Evolutionary conservation across 2,888 invertebrate genomes (phyloP).

Genomic region (Amphipoea lucens): DNA sequence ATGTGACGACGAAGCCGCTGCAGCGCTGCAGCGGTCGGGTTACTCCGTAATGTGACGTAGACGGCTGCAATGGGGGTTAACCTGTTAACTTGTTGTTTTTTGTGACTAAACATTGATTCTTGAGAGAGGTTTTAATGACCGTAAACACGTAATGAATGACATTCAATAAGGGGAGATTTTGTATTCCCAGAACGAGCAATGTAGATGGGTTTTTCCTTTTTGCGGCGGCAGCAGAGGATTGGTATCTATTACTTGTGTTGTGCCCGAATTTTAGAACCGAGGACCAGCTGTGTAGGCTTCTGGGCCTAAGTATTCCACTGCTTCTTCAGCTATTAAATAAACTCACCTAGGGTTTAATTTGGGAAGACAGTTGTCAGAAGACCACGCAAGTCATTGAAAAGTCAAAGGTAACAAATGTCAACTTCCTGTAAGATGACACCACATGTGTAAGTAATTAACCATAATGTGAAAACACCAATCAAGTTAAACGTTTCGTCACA

Average conservation of each 20-base stretch:
- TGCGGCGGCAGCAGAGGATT: not conserved
- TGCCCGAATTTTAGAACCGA: not conserved
- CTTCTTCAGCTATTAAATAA: not conserved
- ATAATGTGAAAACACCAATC: not conserved
- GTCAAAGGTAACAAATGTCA: conserved; percentile 20
- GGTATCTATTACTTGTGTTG: not conserved
- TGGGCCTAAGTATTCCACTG: not conserved
- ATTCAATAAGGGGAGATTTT: not conserved
- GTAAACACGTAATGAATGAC: not conserved
- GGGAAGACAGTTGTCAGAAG: not conserved
- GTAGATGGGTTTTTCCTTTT: not conserved
- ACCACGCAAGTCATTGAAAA: not conserved
- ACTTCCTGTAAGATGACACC: not conserved
- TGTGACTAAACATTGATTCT: conserved; percentile 25
- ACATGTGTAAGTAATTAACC: conserved; percentile 3
- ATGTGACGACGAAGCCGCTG: conserved; percentile 28
- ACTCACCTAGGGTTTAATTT: not conserved
- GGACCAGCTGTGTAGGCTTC: not conserved
- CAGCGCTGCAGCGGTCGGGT: conserved; percentile 34
- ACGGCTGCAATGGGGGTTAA: conserved; percentile 6
- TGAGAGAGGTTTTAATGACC: not conserved
- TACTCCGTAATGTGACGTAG: conserved; percentile 27
- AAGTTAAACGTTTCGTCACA: not conserved
- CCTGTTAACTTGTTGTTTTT: conserved; percentile 1
- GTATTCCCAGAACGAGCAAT: not conserved